Evolutionary conservation across 2,797 vertebrate species (phyloP), one percentile per base, ranked within the genome.

Genomic region (Pitangus sulphuratus): DNA sequence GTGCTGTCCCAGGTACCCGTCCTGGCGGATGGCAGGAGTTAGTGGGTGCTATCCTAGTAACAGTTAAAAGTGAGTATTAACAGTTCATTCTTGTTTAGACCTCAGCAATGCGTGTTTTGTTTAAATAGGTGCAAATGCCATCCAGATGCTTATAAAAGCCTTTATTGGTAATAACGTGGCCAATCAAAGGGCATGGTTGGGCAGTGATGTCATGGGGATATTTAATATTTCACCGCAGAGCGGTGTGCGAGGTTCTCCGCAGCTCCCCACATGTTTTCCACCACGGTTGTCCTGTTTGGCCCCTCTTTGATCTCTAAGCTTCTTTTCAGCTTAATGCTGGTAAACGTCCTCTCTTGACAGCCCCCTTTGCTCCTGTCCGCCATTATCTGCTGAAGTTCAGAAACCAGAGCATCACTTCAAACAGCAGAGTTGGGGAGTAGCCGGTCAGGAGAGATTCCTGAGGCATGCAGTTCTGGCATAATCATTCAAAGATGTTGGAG

Each of bases 401-500:
- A 98, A 98, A 98, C 97, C 98, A 98, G 97, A 98, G 95, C 98
- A 98, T 98, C 98, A 98, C 98, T 98, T 98, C 98, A 98, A 98
- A 98, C 97, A 94, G 97, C 94, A 76, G 93, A 97, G 97, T 92
- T 88, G 90, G 97, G 97, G 98, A 98, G 98, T 95, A 98, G 97
- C 97, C 92, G 93, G 96, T 97, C 98, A 97, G 97, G 95, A 97
- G 97, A 98, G 98, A 98, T 98, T 98, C 97, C 98, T 97, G 93
- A 97, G 97, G 98, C 97, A 98, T 97, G 97, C 97, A 96, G 96
- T 97, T 98, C 98, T 97, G 97, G 97, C 95, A 95, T 99, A 98
- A 98, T 98, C 98, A 98, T 98, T 98, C 98, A 98, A 99, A 98
- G 98, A 98, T 98, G 98, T 98, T 97, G 94, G 97, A 96, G 95